Evolutionary conservation across 2,888 invertebrate species (phyloP).

Genomic region (Zhuqinia jingwanae): DNA sequence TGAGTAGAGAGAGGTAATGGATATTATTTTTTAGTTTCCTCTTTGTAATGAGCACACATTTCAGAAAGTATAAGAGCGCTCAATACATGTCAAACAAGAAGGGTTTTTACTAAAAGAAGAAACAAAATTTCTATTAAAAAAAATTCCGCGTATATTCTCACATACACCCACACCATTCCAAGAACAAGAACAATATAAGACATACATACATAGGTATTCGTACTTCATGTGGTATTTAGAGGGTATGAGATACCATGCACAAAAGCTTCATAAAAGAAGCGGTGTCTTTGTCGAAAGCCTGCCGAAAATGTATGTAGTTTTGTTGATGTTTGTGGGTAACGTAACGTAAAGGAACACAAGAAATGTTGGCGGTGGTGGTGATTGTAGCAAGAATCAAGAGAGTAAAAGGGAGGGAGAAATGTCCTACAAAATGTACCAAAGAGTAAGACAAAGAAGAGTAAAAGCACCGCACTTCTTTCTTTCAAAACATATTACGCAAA

Average conservation of each 20-base stretch:
- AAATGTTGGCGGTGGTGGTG: not conserved
- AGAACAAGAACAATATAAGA: not conserved
- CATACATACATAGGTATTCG: not conserved
- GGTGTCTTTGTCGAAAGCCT: no score
- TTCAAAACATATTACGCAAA: not conserved
- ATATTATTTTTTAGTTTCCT: slow-evolving; percentile 31
- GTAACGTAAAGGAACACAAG: slow-evolving; percentile 23
- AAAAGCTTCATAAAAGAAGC: not conserved
- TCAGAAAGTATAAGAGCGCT: slow-evolving; percentile 36
- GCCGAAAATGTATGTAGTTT: no score
- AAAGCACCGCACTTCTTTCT: not conserved
- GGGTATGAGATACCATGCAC: no score
- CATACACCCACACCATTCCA: no score
- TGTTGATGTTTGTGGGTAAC: slow-evolving; percentile 40
- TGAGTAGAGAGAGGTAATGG: slow-evolving; percentile 53
- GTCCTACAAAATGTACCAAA: slow-evolving; percentile 2
- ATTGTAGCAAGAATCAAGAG: not conserved
- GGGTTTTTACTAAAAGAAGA: slow-evolving; percentile 37
- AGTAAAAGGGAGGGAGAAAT: not conserved
- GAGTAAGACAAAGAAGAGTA: slow-evolving; percentile 21
- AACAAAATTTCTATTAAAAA: slow-evolving; percentile 4
- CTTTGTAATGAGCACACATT: slow-evolving; percentile 24
- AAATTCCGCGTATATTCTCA: not conserved
- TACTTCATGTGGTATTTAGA: not conserved
- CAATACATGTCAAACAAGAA: slow-evolving; percentile 57